Evolutionary conservation across 2,888 invertebrate genomes (phyloP).

Genomic region (Glyphotaelius pellucidus): DNA sequence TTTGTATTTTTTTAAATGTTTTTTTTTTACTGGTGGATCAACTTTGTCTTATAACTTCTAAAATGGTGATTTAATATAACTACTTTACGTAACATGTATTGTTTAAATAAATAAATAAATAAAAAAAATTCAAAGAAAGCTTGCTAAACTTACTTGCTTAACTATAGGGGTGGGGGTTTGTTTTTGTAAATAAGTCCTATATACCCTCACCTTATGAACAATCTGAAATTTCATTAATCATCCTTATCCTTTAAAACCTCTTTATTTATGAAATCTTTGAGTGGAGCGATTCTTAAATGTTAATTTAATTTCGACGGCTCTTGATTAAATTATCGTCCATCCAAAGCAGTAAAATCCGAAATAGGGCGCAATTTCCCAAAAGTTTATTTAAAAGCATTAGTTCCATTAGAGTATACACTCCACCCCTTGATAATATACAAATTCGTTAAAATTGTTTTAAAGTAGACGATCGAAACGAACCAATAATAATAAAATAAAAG

Average conservation of each 20-base stretch:
- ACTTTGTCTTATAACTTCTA: too few species aligned
- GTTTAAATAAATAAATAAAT: too few species aligned
- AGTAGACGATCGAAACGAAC: not conserved
- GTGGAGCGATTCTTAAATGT: conserved; percentile 32
- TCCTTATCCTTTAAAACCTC: conserved; percentile 10
- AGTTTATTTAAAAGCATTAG: conserved; percentile 59
- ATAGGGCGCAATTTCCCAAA: conserved; percentile 50
- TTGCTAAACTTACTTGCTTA: not conserved
- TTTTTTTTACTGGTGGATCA: too few species aligned
- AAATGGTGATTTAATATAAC: too few species aligned
- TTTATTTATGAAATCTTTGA: conserved; percentile 24
- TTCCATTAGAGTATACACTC: conserved; percentile 55
- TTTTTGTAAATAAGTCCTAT: not conserved
- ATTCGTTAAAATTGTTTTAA: conserved; percentile 9
- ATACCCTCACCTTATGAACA: not conserved
- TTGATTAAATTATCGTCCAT: conserved; percentile 51
- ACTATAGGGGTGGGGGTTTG: not conserved
- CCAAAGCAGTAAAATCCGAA: conserved; percentile 20
- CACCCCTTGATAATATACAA: conserved; percentile 39
- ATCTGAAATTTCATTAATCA: conserved; percentile 23
- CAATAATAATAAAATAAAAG: not conserved
- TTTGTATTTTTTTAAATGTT: not conserved
- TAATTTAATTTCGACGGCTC: conserved; percentile 46
- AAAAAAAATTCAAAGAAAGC: too few species aligned
- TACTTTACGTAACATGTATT: too few species aligned